Percentiles rank a stretch among this genome's conserved stretches.
phyloP scores from a whole-genome alignment of 2,797 vertebrate species.

The Caiman crocodilus region DNA sequence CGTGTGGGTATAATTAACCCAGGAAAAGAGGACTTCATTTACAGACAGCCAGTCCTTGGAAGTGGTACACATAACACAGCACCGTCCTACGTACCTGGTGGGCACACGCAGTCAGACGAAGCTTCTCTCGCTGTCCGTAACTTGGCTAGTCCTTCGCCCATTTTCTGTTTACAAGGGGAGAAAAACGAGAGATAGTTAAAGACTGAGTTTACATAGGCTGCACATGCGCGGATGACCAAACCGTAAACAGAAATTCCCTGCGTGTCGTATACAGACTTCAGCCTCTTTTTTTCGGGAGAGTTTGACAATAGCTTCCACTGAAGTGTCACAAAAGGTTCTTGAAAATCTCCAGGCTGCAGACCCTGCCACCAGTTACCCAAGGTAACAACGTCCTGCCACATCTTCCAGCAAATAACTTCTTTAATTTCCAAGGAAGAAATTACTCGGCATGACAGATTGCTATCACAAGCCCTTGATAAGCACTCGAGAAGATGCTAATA shows the following conservation, averaged over 20 bases:
- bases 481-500: background rate
- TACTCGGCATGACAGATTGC: background rate
- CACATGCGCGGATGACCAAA: rapidly evolving
- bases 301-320: rapidly evolving
- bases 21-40: background rate
- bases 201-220: rapidly evolving
- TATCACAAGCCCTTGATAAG: background rate
- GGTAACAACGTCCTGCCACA: background rate
- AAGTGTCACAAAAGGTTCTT: rapidly evolving
- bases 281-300: rapidly evolving
- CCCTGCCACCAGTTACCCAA: rapidly evolving
- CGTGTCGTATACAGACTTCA: background rate
- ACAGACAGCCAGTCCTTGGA: background rate
- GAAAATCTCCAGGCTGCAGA: background rate
- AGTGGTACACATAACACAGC: background rate
- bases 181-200: constrained; percentile 8
- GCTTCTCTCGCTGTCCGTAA: constrained; percentile 86
- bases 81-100: constrained; percentile 87
- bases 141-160: constrained; percentile 86
- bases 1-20: background rate
- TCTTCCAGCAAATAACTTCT: background rate
- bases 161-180: constrained; percentile 81
- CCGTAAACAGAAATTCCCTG: background rate
- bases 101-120: constrained; percentile 89
- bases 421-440: background rate